These are phyloP conservation scores for Asarcornis scutulata DNA, from an alignment of 2,113 vertebrate species.

Conservation along the genomic window DNA sequence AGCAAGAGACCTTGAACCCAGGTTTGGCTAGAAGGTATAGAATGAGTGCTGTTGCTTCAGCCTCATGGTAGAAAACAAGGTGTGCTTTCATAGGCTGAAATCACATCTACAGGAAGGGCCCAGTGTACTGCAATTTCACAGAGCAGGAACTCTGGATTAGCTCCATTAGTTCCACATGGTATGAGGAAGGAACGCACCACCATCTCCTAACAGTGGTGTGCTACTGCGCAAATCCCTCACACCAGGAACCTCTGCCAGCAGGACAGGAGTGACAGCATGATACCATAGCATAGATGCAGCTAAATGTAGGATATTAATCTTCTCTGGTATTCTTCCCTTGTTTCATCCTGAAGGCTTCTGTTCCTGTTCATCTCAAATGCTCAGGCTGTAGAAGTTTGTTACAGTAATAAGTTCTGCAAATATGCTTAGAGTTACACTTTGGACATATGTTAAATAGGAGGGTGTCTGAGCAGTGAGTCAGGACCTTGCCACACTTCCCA, in stretches of 20 bases:
- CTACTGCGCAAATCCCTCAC: fast-evolving
- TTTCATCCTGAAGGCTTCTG: background rate
- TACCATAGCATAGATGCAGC: background rate
- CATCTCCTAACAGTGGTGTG: background rate
- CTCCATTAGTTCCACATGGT: background rate
- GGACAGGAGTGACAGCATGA: fast-evolving
- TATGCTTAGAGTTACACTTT: background rate
- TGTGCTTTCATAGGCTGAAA: background rate
- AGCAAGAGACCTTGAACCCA: conserved; percentile 11
- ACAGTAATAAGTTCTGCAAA: background rate
- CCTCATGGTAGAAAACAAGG: background rate
- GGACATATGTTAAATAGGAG: background rate
- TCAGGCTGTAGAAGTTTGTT: background rate
- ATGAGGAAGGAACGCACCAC: background rate
- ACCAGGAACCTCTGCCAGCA: background rate
- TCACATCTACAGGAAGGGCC: background rate
- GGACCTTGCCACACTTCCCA: conserved; percentile 7
- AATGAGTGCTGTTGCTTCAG: background rate
- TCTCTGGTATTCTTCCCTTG: background rate
- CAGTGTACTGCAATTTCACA: background rate
- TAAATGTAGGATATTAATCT: background rate
- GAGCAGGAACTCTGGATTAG: background rate
- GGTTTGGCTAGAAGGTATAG: background rate
- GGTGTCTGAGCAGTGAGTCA: conserved; percentile 8
- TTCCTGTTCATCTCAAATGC: background rate